Evolutionary conservation across 1,140 invertebrate species (phyloP).

Genomic region (Ceratitis capitata): DNA sequence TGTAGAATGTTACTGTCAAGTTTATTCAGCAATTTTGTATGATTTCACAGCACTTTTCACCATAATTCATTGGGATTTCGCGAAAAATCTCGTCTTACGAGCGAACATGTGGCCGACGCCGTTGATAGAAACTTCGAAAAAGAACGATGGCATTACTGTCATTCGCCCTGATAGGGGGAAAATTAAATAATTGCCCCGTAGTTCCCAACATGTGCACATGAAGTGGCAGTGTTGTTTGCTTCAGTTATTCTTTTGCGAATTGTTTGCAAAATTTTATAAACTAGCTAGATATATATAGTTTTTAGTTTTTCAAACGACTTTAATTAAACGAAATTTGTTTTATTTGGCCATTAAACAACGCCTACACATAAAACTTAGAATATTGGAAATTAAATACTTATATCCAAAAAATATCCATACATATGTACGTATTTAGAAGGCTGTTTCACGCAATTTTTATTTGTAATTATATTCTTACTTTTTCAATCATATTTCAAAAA

Average conservation of each 20-base stretch:
- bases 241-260: neutral
- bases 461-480: too few relatives aligned
- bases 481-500: too few relatives aligned
- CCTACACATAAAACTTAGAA: too few relatives aligned
- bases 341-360: too few relatives aligned
- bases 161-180: neutral
- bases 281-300: too few relatives aligned
- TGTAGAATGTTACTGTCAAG: constrained; percentile 49
- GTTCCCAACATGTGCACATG: constrained; percentile 33
- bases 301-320: too few relatives aligned
- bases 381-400: too few relatives aligned
- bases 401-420: too few relatives aligned
- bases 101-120: constrained; percentile 64
- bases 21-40: constrained; percentile 52
- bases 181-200: neutral
- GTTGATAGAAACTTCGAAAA: constrained; percentile 56
- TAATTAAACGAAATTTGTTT: too few relatives aligned
- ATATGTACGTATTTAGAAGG: too few relatives aligned
- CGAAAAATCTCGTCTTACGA: constrained; percentile 61
- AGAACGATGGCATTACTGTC: constrained; percentile 49
- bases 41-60: constrained; percentile 58
- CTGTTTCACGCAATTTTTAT: too few relatives aligned
- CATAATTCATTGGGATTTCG: constrained; percentile 59
- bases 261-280: neutral
- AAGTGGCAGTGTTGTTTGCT: neutral